Base-by-base conservation (phyloP, 2,113 vertebrate species). In the Datnioides undecimradiatus region DNA sequence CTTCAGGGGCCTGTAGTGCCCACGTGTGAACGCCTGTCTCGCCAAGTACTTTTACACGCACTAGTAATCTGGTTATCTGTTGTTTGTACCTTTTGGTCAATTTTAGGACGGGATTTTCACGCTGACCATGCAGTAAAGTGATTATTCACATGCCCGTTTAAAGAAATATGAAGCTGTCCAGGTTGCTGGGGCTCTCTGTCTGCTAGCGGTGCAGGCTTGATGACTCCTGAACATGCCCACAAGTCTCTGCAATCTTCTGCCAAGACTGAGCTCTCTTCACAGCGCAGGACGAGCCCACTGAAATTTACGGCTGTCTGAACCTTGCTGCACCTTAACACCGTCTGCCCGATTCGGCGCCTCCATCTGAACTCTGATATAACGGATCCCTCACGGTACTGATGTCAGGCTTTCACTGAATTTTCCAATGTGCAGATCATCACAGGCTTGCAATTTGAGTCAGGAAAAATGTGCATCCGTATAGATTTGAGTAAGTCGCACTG, bases 271-370 rank as follows among this genome's bases (percentile, higher is more conserved):
- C 21, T 51, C 43, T 60, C 29, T 25, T 52, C 25, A 48, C n/a
- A 41, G 36, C 41, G 65, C 33, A 21, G 45, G 36, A 29, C 48
- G 31, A 36, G 65, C 12, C 5, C 40, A 23, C 21, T 38, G 29
- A 58, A 7, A 41, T 73, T 33, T 52, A 74, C 10, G 10, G 31
- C 65, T 17, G 66, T 41, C 64, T 38, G 64, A 49, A 79, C 64
- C 59, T 21, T 16, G 25, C 58, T n/a, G n/a, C n/a, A n/a, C n/a
- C n/a, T 21, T 25, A 21, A 43, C 60, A 52, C 23, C 19, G 36
- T 63, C 46, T 74, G 48, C 29, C 43, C 8, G 48, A 65, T 55
- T n/a, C 17, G 29, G 34, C 12, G 5, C 23, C 31, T 65, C 33
- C 19, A 51, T 57, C 13, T 65, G 40, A 75, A 46, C 17, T 6